Percentiles rank a stretch among this genome's conserved stretches.
phyloP scores from a whole-genome alignment of 2,113 vertebrate species.

The Dasyprocta punctata region DNA sequence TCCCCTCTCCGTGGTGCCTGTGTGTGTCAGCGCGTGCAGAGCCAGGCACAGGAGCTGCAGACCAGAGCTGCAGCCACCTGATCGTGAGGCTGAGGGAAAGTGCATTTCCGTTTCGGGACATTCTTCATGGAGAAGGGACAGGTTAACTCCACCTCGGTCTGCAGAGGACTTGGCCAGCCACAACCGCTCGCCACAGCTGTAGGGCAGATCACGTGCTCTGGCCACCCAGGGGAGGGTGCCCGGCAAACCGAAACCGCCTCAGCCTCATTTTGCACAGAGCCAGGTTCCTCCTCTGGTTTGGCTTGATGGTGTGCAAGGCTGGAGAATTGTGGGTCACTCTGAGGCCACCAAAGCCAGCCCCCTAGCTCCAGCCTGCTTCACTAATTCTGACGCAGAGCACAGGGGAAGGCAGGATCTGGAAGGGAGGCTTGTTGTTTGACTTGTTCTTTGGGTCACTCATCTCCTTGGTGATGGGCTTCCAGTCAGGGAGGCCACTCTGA shows the following conservation, averaged over 20 bases:
- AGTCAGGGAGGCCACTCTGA: background rate
- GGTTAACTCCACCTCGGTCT: constrained; percentile 55
- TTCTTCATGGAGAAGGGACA: constrained; percentile 74
- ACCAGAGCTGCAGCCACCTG: constrained; percentile 39
- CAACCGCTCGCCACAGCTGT: constrained; percentile 39
- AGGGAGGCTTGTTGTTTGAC: background rate
- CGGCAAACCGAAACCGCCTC: background rate
- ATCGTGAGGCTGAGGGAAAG: background rate
- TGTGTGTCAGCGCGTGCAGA: constrained; percentile 32
- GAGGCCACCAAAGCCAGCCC: background rate
- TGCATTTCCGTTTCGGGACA: constrained; percentile 45
- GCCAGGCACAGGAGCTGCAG: constrained; percentile 31
- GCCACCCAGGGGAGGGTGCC: constrained; percentile 6
- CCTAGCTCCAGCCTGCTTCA: constrained; percentile 31
- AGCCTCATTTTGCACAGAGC: constrained; percentile 15
- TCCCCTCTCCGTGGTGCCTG: background rate
- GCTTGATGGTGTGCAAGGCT: background rate
- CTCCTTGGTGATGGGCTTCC: constrained; percentile 17
- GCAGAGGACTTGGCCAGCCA: constrained; percentile 59
- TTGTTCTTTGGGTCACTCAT: background rate
- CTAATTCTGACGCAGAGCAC: constrained; percentile 20
- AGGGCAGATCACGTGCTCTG: constrained; percentile 27
- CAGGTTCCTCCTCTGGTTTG: background rate
- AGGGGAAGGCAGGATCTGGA: constrained; percentile 9
- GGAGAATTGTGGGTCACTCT: constrained; percentile 27